Evolutionary conservation across 2,113 vertebrate species (phyloP).

Genomic region (Syngnathus floridae): DNA sequence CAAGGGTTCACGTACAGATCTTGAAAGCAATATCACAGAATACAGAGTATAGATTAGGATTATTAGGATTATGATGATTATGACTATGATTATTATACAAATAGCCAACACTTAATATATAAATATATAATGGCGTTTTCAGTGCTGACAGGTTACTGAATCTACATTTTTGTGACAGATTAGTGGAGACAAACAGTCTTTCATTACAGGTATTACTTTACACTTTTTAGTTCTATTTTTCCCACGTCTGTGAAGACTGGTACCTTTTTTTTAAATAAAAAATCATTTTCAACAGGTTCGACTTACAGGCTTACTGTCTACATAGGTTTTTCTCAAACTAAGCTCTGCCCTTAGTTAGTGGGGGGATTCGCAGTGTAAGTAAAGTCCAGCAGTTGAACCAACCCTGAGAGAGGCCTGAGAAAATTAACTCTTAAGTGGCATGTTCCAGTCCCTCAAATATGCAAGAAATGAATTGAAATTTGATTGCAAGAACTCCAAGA

Average conservation of each 20-base stretch:
- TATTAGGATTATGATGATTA: background rate
- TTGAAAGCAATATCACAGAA: background rate
- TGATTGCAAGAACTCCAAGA: conserved; percentile 68
- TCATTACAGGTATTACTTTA: background rate
- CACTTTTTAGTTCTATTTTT: background rate
- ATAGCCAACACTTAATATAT: background rate
- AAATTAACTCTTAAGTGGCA: conserved; percentile 60
- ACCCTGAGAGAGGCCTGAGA: conserved; percentile 4
- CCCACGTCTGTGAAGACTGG: background rate
- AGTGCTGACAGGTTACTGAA: too few relatives aligned
- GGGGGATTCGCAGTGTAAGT: conserved; percentile 10
- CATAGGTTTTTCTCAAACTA: background rate
- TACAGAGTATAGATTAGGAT: too few relatives aligned
- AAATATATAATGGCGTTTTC: background rate
- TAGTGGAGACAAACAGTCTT: background rate
- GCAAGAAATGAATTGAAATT: conserved; percentile 76
- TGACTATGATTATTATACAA: background rate
- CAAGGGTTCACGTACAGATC: background rate
- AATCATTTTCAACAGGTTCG: background rate
- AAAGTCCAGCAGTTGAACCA: conserved; percentile 1
- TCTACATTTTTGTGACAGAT: too few relatives aligned
- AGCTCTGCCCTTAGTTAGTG: background rate
- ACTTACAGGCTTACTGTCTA: background rate
- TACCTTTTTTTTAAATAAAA: background rate
- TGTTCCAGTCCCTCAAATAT: conserved; percentile 76